A percentile compares a stretch with the other conserved stretches of the same genome.
Evolutionary conservation across 2,888 invertebrate genomes (phyloP).

Genomic region (Tenthredo notha): DNA sequence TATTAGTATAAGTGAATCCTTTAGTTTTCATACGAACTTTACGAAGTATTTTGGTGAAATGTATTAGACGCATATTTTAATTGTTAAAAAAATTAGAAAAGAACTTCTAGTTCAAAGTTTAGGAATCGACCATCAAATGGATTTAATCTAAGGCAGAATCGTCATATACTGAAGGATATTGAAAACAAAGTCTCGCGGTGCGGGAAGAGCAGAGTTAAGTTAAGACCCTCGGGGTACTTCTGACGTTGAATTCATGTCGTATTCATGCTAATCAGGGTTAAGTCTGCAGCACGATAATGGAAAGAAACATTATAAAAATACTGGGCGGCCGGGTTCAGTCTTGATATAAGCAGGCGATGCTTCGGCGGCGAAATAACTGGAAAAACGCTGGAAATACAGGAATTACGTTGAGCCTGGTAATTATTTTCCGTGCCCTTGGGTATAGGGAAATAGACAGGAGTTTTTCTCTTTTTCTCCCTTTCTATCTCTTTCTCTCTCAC

Average conservation of each 20-base stretch:
- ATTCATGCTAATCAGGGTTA: conserved; percentile 53
- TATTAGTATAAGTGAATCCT: background rate
- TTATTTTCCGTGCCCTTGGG: conserved; percentile 56
- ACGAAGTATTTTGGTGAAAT: no score
- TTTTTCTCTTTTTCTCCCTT: conserved; percentile 30
- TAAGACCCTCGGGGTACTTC: conserved; percentile 47
- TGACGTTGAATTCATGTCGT: conserved; percentile 52
- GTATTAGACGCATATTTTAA: no score
- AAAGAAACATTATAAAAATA: conserved; percentile 54
- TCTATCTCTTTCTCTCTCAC: conserved; percentile 25
- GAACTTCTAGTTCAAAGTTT: background rate
- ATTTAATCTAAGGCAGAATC: background rate
- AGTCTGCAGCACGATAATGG: conserved; percentile 52
- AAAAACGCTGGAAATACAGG: conserved; percentile 55
- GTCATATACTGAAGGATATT: background rate
- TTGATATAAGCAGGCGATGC: conserved; percentile 52
- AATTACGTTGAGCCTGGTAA: conserved; percentile 56
- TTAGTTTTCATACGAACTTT: no score
- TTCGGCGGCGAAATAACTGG: conserved; percentile 53
- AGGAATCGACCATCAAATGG: background rate
- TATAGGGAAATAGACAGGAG: conserved; percentile 57
- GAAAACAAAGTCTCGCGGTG: conserved; percentile 9
- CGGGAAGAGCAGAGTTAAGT: conserved; percentile 30
- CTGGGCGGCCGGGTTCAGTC: conserved; percentile 49
- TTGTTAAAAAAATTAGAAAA: no score